Base-by-base conservation (phyloP, 2,113 vertebrate species). In the Cervus canadensis region DNA sequence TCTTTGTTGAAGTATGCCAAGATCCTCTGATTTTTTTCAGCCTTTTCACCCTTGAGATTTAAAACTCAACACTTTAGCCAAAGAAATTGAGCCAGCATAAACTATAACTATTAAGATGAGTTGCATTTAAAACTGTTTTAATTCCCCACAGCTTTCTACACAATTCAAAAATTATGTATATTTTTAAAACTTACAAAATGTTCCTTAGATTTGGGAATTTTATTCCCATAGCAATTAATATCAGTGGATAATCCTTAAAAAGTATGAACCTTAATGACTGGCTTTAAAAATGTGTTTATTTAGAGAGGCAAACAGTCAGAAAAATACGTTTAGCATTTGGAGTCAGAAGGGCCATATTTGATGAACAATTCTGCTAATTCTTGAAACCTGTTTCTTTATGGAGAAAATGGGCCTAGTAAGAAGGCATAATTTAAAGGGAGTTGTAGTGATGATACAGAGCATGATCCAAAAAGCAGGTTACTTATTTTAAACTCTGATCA, bases 91-190 rank as follows among this genome's bases (percentile, higher is more conserved):
- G 62, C 40, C 56, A 86, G 71, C 30, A 78, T 33, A 94, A 95
- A 95, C 85, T 85, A 5, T 17, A 76, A 95, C 33, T 50, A 95
- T 86, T 87, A 97, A 97, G 48, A 92, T 67, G 85, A 97, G 74
- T 48, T 95, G 30, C 50, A 91, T 94, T 92, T 87, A 36, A 89
- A 87, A 89, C 43, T 82, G 64, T 74, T 93, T 92, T 48, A 84
- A 71, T 86, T 96, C 93, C 52, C 79, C 26, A 6, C 15, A 67
- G 89, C 23, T 97, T 95, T 96, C 50, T 92, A 93, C 14, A 92
- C 3, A 71, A 88, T 87, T 97, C 48, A 64, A 87, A 97, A 85
- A 62, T 48, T 60, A 94, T 45, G n/a, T 60, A 43, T 56, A 87
- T 60, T 90, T 97, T 87, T 87, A 93, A 85, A 45, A 8, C 30